Percentiles rank a stretch among this genome's conserved stretches.
These are phyloP conservation scores for Chlorops oryzae DNA, from an alignment of 1,140 invertebrate genomes.

Conservation along the genomic window DNA sequence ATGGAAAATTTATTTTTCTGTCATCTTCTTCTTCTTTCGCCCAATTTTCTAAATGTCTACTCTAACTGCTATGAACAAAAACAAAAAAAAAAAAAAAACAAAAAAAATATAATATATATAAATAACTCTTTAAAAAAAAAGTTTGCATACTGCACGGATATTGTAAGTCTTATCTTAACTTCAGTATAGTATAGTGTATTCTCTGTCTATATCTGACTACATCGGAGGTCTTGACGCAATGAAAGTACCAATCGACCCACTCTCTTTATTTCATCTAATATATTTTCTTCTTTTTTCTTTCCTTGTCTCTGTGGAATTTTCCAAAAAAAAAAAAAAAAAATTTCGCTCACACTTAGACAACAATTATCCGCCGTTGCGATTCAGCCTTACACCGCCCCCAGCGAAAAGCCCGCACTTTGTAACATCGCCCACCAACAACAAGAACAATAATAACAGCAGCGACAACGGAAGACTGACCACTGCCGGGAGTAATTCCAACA, in stretches of 20 bases:
- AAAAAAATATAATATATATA: not conserved
- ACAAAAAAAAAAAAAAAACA: slow-evolving; percentile 8
- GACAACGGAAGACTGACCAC: slow-evolving; percentile 21
- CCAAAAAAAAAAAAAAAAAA: not conserved
- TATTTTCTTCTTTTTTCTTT: no score
- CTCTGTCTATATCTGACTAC: no score
- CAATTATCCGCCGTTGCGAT: slow-evolving; percentile 46
- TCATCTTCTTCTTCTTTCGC: not conserved
- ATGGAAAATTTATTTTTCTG: not conserved
- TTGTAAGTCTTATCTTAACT: slow-evolving; percentile 37
- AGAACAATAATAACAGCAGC: slow-evolving; percentile 11
- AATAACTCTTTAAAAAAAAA: slow-evolving; percentile 19
- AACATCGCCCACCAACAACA: slow-evolving; percentile 16
- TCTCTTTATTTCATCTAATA: no score
- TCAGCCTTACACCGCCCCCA: slow-evolving; percentile 42
- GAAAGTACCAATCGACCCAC: no score
- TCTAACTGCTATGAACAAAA: slow-evolving; percentile 11
- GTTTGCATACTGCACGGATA: slow-evolving; percentile 49
- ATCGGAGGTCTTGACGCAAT: no score
- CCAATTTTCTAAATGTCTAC: not conserved
- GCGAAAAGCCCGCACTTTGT: slow-evolving; percentile 25
- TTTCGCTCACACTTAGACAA: slow-evolving; percentile 25
- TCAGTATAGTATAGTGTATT: no score
- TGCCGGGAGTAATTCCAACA: slow-evolving; percentile 10
- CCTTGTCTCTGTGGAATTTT: no score